These are phyloP conservation scores for Agrochola circellaris DNA, from an alignment of 2,888 invertebrate species.

Conservation along the genomic window DNA sequence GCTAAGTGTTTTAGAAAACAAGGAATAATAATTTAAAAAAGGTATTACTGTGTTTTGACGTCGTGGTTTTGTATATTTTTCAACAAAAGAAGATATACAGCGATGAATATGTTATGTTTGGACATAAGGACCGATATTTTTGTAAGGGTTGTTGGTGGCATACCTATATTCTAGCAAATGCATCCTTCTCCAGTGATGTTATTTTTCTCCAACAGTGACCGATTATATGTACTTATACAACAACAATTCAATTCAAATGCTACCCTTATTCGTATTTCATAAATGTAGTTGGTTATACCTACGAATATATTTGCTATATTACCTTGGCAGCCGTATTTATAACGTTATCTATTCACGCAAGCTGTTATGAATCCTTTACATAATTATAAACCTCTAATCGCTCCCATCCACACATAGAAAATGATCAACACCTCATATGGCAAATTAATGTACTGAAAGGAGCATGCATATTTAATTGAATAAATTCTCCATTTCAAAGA, in stretches of 20 bases:
- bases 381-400: conserved; percentile 27
- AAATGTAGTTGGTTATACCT: neutral
- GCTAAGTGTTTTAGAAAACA: no score
- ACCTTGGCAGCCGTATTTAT: neutral
- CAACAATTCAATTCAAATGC: neutral
- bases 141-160: neutral
- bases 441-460: conserved; percentile 27
- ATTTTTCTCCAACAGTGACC: neutral
- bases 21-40: no score
- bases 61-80: neutral
- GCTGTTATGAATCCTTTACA: conserved; percentile 18
- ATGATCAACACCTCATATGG: conserved; percentile 21
- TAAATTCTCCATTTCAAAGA: conserved; percentile 26
- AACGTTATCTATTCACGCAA: conserved; percentile 9
- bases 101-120: neutral
- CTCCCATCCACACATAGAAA: conserved; percentile 30
- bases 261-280: neutral
- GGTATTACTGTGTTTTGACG: conserved; percentile 3
- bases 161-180: neutral
- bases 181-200: neutral
- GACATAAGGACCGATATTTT: neutral
- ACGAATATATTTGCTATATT: neutral
- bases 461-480: conserved; percentile 15
- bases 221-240: neutral
- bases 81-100: no score